Percentiles rank a stretch among this genome's conserved stretches.
Evolutionary conservation across 2,888 invertebrate species (phyloP).

Genomic region (Trachelus troglodyta): DNA sequence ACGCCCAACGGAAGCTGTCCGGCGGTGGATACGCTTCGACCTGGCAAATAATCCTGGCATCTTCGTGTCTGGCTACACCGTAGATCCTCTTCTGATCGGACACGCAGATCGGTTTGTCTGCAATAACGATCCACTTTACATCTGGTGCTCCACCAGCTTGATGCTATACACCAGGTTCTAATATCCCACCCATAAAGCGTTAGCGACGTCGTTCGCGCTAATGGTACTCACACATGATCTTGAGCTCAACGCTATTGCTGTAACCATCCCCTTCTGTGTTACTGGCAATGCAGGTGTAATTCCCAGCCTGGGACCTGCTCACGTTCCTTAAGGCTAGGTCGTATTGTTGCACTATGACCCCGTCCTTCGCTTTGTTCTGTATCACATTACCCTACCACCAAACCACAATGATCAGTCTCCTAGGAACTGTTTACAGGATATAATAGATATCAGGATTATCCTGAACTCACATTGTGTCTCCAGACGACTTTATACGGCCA

Average conservation of each 20-base stretch:
- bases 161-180: background rate
- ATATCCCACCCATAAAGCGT: background rate
- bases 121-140: conserved; percentile 34
- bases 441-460: background rate
- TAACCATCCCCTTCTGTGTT: conserved; percentile 93
- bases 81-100: conserved; percentile 81
- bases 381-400: conserved; percentile 81
- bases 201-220: background rate
- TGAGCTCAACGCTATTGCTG: conserved; percentile 82
- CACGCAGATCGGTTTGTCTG: conserved; percentile 88
- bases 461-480: conserved; percentile 81
- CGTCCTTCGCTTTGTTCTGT: conserved; percentile 86
- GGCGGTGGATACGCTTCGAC: conserved; percentile 88
- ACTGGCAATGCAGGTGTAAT: conserved; percentile 89
- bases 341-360: conserved; percentile 88
- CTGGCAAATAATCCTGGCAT: conserved; percentile 82
- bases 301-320: conserved; percentile 83
- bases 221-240: conserved; percentile 88
- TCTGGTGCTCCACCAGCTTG: background rate
- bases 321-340: conserved; percentile 86
- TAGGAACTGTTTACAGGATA: background rate
- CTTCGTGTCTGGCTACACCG: conserved; percentile 85
- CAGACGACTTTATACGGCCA: conserved; percentile 83
- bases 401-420: background rate
- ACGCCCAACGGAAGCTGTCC: conserved; percentile 86